Evolutionary conservation across 2,888 invertebrate species (phyloP).

Genomic region (Acanthosepion esculentum): DNA sequence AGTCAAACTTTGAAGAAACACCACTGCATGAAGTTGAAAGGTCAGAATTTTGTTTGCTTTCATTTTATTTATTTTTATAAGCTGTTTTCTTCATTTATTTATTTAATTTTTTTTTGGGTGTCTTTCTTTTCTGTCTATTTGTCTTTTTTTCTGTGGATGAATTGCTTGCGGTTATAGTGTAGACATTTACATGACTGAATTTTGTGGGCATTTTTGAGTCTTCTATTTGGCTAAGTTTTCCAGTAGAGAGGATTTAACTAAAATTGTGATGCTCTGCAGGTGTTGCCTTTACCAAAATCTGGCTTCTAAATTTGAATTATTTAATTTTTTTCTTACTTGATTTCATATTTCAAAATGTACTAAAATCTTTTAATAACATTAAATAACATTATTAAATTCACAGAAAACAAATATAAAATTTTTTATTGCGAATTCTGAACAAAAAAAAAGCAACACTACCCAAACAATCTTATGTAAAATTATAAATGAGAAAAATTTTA

Average conservation of each 20-base stretch:
- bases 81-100: neutral
- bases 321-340: neutral
- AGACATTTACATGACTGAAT: neutral
- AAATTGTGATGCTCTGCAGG: neutral
- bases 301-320: neutral
- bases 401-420: too few relatives aligned
- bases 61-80: neutral
- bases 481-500: too few relatives aligned
- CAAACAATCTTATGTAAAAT: too few relatives aligned
- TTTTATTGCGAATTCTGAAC: too few relatives aligned
- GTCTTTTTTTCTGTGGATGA: neutral
- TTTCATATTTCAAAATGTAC: neutral
- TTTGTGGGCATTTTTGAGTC: neutral
- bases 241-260: neutral
- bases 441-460: too few relatives aligned
- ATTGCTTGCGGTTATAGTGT: neutral
- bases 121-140: neutral
- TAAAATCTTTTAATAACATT: neutral
- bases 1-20: constrained; percentile 47
- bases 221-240: neutral
- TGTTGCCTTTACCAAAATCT: neutral
- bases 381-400: too few relatives aligned
- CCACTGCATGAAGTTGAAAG: constrained; percentile 43
- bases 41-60: constrained; percentile 40
- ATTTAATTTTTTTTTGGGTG: neutral